Evolutionary conservation across 2,797 vertebrate species (phyloP).

Genomic region (Pseudocheirus occidentalis): DNA sequence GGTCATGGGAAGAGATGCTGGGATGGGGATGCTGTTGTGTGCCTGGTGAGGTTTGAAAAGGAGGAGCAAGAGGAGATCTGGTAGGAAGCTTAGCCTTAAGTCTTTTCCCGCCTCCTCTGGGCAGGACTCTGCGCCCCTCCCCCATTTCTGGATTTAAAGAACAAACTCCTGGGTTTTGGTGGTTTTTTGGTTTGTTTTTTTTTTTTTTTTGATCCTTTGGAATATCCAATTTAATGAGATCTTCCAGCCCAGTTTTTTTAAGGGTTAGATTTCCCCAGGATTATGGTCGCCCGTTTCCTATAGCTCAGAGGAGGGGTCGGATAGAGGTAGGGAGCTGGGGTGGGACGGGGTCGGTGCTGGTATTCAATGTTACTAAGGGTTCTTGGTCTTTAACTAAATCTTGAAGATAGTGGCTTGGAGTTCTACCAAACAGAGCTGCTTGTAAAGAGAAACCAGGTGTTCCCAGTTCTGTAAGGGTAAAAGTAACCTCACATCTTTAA

Average conservation of each 20-base stretch:
- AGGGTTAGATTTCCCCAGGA: background rate
- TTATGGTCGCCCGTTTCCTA: background rate
- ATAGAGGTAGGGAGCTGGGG: background rate
- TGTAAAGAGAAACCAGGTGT: background rate
- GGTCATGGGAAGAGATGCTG: background rate
- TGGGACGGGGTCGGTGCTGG: background rate
- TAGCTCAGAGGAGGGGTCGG: background rate
- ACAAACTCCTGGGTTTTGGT: background rate
- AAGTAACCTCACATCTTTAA: background rate
- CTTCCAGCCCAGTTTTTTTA: background rate
- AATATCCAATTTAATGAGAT: background rate
- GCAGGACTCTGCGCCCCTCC: background rate
- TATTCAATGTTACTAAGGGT: background rate
- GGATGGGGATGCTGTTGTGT: background rate
- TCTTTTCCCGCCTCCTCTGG: background rate
- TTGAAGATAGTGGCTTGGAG: background rate
- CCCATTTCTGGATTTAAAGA: background rate
- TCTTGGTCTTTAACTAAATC: background rate
- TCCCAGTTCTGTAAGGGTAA: background rate
- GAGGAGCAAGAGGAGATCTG: background rate
- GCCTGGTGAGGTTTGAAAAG: background rate
- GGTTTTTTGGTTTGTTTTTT: no score
- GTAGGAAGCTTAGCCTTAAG: background rate
- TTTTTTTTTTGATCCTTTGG: background rate
- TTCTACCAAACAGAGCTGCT: background rate